A percentile compares a stretch with the other conserved stretches of the same genome.
Conservation (phyloP, 1,140 invertebrate genomes). For the Chionoecetes opilio region DNA sequence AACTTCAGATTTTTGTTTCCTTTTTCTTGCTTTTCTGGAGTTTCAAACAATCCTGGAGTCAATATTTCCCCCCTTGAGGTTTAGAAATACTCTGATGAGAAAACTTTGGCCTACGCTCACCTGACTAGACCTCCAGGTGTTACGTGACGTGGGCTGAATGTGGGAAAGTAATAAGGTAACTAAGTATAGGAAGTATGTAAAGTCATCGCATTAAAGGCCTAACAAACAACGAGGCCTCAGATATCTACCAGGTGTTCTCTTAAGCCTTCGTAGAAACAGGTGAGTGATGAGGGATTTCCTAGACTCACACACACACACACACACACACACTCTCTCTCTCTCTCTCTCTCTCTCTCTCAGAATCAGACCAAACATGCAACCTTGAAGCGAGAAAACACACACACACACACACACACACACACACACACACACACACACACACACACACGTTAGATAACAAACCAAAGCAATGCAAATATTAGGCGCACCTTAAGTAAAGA, state of each 20-base stretch:
- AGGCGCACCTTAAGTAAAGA: too few species aligned
- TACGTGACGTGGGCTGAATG: not conserved
- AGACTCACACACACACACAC: too few species aligned
- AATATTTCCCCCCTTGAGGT: not conserved
- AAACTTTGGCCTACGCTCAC: not conserved
- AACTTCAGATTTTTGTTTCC: not conserved
- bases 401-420: slow-evolving; percentile 46
- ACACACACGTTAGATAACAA: not conserved
- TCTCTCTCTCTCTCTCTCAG: not conserved
- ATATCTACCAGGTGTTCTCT: not conserved
- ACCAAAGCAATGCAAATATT: slow-evolving; percentile 5
- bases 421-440: slow-evolving; percentile 21
- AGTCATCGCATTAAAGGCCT: not conserved
- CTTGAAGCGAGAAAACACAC: not conserved
- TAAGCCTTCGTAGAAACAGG: slow-evolving; percentile 6
- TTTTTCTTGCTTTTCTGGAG: not conserved
- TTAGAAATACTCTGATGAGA: not conserved
- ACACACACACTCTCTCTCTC: not conserved
- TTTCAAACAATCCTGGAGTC: not conserved
- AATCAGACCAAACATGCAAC: too few species aligned
- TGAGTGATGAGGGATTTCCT: too few species aligned
- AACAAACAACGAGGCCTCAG: not conserved
- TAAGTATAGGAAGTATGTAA: not conserved
- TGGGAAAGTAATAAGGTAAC: not conserved
- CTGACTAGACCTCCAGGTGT: not conserved